Evolutionary conservation across 35 echinoderm and acorn worm genomes (phyloP).

Genomic region (Heliocidaris tuberculata): DNA sequence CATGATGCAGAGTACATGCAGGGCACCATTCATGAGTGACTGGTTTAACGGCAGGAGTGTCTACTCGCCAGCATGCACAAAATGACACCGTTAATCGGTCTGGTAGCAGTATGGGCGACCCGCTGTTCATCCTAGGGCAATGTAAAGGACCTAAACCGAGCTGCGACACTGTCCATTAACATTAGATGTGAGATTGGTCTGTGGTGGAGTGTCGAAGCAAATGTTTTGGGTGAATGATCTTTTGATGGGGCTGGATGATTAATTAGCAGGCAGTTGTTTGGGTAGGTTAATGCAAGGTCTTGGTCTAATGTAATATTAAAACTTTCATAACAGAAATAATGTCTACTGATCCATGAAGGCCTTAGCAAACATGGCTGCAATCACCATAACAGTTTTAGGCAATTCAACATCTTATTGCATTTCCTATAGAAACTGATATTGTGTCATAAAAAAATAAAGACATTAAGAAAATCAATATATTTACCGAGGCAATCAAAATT

Average conservation of each 20-base stretch:
- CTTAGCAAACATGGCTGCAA: background rate
- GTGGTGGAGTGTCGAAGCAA: background rate
- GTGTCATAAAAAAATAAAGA: no score
- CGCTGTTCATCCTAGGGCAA: background rate
- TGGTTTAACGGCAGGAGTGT: no score
- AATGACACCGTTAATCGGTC: background rate
- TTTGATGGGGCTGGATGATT: background rate
- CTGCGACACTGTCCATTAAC: background rate
- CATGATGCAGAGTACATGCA: no score
- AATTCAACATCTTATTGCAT: background rate
- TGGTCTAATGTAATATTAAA: background rate
- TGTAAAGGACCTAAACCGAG: background rate
- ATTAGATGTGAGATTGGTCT: background rate
- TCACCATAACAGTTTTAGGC: background rate
- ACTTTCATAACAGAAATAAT: background rate
- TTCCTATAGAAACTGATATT: background rate
- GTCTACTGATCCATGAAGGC: background rate
- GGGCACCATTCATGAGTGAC: no score
- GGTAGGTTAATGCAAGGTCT: background rate
- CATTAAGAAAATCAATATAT: no score
- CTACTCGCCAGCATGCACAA: background rate
- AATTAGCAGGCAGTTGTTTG: background rate
- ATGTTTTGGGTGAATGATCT: slow-evolving; percentile 9
- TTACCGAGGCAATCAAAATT: no score
- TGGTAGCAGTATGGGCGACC: background rate